Conservation (phyloP, 2,113 vertebrate genomes). For the Apistogramma diplotaenia region DNA sequence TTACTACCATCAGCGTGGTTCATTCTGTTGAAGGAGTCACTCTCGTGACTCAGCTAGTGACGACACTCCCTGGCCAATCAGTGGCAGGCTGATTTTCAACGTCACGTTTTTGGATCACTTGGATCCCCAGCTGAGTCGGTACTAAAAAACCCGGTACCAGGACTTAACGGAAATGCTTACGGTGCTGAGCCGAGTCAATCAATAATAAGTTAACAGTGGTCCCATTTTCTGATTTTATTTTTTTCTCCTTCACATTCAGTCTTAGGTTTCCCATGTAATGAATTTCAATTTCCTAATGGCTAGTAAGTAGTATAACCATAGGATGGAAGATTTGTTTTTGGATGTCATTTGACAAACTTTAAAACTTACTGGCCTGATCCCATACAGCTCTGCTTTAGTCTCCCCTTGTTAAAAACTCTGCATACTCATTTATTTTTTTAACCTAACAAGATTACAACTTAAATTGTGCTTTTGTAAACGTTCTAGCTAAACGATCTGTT, state of each 20-base stretch:
- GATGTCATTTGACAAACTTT: background rate
- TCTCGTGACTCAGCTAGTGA: no score
- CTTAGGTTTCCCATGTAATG: background rate
- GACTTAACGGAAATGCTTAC: no score
- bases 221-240: background rate
- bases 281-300: background rate
- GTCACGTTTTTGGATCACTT: no score
- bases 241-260: background rate
- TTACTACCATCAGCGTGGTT: no score
- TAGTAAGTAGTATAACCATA: background rate
- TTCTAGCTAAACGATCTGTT: slow-evolving; percentile 29
- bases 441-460: slow-evolving; percentile 31
- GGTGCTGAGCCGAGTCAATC: no score
- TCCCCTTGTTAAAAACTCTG: background rate
- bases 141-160: no score
- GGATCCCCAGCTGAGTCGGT: no score
- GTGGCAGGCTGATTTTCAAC: no score
- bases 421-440: slow-evolving; percentile 3
- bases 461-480: slow-evolving; percentile 36
- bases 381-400: background rate
- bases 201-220: background rate
- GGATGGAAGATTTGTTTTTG: background rate
- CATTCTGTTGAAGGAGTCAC: no score
- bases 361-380: background rate
- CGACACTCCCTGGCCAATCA: no score